These are phyloP conservation scores for Hermaeophaga mercurialis DNA, from an alignment of 2,888 invertebrate species.

Conservation along the genomic window DNA sequence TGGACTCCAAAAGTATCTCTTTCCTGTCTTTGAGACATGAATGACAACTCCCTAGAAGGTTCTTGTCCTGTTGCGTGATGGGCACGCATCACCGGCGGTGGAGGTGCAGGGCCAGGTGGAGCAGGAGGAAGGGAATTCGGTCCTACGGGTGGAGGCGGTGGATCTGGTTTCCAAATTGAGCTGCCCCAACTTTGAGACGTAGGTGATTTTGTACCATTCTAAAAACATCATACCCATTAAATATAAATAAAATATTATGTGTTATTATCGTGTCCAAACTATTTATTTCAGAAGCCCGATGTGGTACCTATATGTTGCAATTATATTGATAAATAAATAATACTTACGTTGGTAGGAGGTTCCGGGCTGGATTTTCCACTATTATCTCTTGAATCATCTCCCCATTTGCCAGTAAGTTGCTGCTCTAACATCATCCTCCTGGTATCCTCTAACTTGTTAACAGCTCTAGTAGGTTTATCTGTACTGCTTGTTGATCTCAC, in stretches of 20 bases:
- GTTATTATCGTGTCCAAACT: no score
- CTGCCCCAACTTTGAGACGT: slow-evolving; percentile 55
- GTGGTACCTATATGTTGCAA: no score
- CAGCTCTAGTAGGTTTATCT: slow-evolving; percentile 72
- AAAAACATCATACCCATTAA: slow-evolving; percentile 30
- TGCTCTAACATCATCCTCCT: slow-evolving; percentile 84
- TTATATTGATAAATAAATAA: no score
- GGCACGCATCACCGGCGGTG: slow-evolving; percentile 62
- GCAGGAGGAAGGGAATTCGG: slow-evolving; percentile 64
- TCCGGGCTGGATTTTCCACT: slow-evolving; percentile 53
- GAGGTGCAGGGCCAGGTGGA: slow-evolving; percentile 65
- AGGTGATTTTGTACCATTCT: slow-evolving; percentile 54
- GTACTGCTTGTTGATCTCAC: slow-evolving; percentile 73
- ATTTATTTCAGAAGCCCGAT: no score
- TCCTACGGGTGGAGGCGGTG: slow-evolving; percentile 68
- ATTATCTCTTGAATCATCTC: slow-evolving; percentile 63
- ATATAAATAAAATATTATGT: no score
- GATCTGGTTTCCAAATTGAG: slow-evolving; percentile 61
- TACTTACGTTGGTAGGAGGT: slow-evolving; percentile 47
- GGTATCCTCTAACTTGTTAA: slow-evolving; percentile 84
- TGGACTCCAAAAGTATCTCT: slow-evolving; percentile 76
- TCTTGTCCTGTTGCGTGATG: slow-evolving; percentile 72
- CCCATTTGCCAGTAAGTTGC: slow-evolving; percentile 72
- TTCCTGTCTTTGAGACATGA: slow-evolving; percentile 72
- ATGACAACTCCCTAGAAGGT: slow-evolving; percentile 61